Base-by-base conservation (phyloP, 2,113 vertebrate species). In the Antennarius striatus region DNA sequence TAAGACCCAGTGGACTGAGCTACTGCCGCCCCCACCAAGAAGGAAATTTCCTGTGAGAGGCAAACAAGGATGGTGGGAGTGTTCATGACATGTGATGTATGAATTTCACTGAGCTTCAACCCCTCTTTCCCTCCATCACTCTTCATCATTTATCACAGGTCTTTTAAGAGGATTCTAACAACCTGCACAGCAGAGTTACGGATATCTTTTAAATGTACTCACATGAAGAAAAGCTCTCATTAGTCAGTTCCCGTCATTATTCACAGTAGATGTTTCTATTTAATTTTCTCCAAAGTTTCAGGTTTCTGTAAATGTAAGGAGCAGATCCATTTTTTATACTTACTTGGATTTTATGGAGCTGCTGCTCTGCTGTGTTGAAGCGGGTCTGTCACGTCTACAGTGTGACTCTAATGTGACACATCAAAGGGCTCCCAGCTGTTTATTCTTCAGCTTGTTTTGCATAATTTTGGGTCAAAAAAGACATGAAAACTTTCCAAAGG, bases 271-370 rank as follows among this genome's bases (percentile, higher is more conserved):
- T 22, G 22, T 22, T 22, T 22, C 22, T 22, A 22, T 22, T 22
- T 22, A 22, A 22, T 53, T 63, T 69, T 68, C 36, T 12, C 70
- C 62, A 36, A 11, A 53, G 43, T 40, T 63, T 39, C 66, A 62
- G 46, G 65, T 59, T 65, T 47, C 14, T 47, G 45, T 2, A 47
- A 47, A 71, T 73, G 22, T 22, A 51, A 62, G 57, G 69, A 70
- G 65, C 68, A 51, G 57, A 75, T 75, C 52, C 69, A 75, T 57
- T 85, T 78, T 79, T 77, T 66, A 72, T 64, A 60, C 72, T 57
- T 82, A 77, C 80, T 63, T 79, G 57, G 46, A 51, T 71, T 81
- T 84, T 76, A 79, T 70, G 62, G 63, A 81, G 82, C 70, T 63
- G 16, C 67, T 79, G 64, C 69, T 66, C 55, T 80, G 55, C 52